Base-by-base conservation (phyloP, 2,113 vertebrate genomes). In the Electrona antarctica region DNA sequence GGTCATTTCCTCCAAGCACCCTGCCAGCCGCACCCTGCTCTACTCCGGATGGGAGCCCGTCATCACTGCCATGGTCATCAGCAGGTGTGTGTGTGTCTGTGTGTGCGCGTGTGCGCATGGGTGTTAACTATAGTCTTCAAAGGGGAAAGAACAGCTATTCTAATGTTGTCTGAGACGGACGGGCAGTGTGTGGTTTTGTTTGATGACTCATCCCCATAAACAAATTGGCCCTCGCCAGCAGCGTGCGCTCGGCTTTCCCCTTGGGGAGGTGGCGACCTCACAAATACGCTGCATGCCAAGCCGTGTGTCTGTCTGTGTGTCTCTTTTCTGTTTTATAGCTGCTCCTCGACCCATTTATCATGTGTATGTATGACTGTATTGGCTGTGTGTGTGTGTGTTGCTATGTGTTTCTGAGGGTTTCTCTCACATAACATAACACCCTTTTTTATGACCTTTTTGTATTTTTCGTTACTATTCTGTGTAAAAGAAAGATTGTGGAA, bases 51-150 rank as follows among this genome's bases (percentile, higher is more conserved):
- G 97, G 98, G 96, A 98, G 90, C 97, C 98, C 6, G 97, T 99
- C 86, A 96, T 98, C 88, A 99, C 96, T n/a, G 97, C 97, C 71
- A 99, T 99, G 98, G 76, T 97, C 77, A 98, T 98, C 82, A 99
- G 97, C 94, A 99, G 97, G 96, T 98, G 56, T 79, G 77, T 52
- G 49, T 33, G 49, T 65, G 49, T 65, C 50, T 59, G 33, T 69
- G 45, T 59, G 29, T 47, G 28, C 1, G 45, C 52, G 47, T 67
- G 76, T 1, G 21, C 21, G 21, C 21, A 21, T 21, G 21, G 21
- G 21, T 21, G 21, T 21, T 21, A 21, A 21, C 21, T n/a, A n/a
- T n/a, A n/a, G n/a, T n/a, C 76, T 74, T 78, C 59, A 69, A 70
- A 78, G 69, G 33, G 61, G 66, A 79, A 67, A 59, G 46, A 64